These are phyloP conservation scores for Cephus nigrinus DNA, from an alignment of 2,888 invertebrate genomes.

Conservation along the genomic window DNA sequence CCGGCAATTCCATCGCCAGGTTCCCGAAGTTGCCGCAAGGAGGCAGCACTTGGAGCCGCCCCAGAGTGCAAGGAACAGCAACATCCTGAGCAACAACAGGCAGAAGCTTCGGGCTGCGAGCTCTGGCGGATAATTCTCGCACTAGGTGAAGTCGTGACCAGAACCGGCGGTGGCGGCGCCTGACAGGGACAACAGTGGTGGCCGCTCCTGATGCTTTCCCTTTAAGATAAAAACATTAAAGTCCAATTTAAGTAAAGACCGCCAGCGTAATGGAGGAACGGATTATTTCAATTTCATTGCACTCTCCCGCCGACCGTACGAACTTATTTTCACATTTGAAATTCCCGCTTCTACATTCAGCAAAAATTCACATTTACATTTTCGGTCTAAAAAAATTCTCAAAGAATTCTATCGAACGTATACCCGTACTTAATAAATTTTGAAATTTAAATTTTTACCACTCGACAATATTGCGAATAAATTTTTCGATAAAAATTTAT, in stretches of 20 bases:
- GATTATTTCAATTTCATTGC: background rate
- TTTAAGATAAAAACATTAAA: constrained; percentile 22
- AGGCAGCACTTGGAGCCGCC: constrained; percentile 80
- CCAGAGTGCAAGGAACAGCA: constrained; percentile 70
- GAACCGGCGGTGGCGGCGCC: constrained; percentile 77
- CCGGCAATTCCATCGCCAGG: constrained; percentile 90
- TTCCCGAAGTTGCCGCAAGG: constrained; percentile 86
- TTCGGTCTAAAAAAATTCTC: background rate
- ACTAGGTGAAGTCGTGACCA: constrained; percentile 78
- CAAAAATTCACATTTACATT: background rate
- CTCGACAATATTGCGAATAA: background rate
- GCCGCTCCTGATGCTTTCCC: constrained; percentile 63
- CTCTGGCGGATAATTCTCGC: constrained; percentile 88
- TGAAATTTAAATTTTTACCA: background rate
- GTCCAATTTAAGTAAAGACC: background rate
- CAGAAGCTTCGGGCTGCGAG: constrained; percentile 83
- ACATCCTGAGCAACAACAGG: constrained; percentile 64
- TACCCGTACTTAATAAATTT: background rate
- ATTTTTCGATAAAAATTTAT: background rate
- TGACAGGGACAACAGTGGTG: constrained; percentile 74
- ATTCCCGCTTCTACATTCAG: background rate
- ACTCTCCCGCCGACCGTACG: background rate
- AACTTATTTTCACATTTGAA: background rate
- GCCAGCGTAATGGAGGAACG: background rate
- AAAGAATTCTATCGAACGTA: background rate